A percentile compares a stretch with the other conserved stretches of the same genome.
Conservation (phyloP, 2,888 invertebrate genomes). For the Hedychridium roseum region DNA sequence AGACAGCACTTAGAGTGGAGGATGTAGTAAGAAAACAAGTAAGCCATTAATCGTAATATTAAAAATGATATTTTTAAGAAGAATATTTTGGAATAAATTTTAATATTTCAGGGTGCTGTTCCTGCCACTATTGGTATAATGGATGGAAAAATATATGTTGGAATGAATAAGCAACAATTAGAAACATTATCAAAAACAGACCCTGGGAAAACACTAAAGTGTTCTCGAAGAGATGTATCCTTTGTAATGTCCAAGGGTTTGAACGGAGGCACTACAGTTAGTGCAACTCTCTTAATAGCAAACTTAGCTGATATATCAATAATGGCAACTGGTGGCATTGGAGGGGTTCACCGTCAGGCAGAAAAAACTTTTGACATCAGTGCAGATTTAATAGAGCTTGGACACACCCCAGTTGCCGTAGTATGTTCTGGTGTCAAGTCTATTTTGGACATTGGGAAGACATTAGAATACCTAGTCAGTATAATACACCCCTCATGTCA, state of each 20-base stretch:
- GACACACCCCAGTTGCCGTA: conserved; percentile 86
- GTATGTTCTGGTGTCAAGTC: conserved; percentile 97
- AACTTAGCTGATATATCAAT: conserved; percentile 83
- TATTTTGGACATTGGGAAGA: conserved; percentile 93
- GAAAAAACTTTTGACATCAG: conserved; percentile 91
- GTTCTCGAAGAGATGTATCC: conserved; percentile 87
- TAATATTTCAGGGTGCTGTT: conserved; percentile 72
- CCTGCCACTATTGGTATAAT: conserved; percentile 95
- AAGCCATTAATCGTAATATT: conserved; percentile 34
- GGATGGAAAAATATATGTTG: conserved; percentile 83
- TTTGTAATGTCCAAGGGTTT: conserved; percentile 74
- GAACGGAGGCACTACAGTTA: conserved; percentile 95
- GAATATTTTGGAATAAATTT: conserved; percentile 9
- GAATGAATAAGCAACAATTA: conserved; percentile 74
- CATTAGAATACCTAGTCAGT: conserved; percentile 89
- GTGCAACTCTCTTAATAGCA: conserved; percentile 90
- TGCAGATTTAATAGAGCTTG: conserved; percentile 91
- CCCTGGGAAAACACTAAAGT: conserved; percentile 73
- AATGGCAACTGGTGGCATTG: conserved; percentile 94
- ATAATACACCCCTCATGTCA: neutral
- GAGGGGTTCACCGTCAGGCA: conserved; percentile 93
- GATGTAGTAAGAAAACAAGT: conserved; percentile 76
- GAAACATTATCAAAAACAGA: conserved; percentile 69
- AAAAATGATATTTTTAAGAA: neutral
- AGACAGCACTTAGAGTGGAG: conserved; percentile 86